Evolutionary conservation across 2,113 vertebrate species (phyloP), one percentile per base, ranked within the genome.

Genomic region (Pristiophorus japonicus): DNA sequence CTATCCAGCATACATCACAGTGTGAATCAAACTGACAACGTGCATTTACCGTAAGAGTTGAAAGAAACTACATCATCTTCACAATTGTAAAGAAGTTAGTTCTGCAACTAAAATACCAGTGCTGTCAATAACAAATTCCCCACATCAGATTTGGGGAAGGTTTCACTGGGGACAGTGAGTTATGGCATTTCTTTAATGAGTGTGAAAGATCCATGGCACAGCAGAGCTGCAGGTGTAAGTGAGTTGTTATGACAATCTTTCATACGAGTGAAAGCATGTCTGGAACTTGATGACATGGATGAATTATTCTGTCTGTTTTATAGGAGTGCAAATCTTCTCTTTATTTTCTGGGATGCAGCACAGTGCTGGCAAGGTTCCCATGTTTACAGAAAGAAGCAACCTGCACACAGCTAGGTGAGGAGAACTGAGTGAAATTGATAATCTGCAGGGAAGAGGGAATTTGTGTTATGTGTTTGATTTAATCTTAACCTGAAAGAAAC

Each of bases 221-320:
- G 63, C 62, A 42, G 91, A 65, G 55, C 87, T 62, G 51, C 87
- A 90, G 87, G n/a, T 94, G 92, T 94, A 16, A 27, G 92, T 67
- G 63, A 67, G 59, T 94, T 94, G 38, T 94, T 94, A 67, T 65
- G 92, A 94, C 92, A 94, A 67, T 12, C 34, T 92, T 92, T 92
- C 90, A 92, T 20, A 92, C 16, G 27, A 47, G 38, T 66, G 63
- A 66, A 62, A 90, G 92, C 67, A 67, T 94, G 63, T 47, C 92
- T 67, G 92, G 65, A 67, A 67, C 38, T 42, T 94, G 63, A 67
- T 66, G 92, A 45, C 24, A 67, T 38, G 10, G 16, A 65, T 66
- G 38, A 93, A 16, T 63, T 63, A 42, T 93, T 42, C n/a, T 47
- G 38, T 67, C 42, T 67, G 20, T 94, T 94, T 94, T 67, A 94